Conservation (phyloP, 2,888 invertebrate genomes). For the Coenonympha arcania region DNA sequence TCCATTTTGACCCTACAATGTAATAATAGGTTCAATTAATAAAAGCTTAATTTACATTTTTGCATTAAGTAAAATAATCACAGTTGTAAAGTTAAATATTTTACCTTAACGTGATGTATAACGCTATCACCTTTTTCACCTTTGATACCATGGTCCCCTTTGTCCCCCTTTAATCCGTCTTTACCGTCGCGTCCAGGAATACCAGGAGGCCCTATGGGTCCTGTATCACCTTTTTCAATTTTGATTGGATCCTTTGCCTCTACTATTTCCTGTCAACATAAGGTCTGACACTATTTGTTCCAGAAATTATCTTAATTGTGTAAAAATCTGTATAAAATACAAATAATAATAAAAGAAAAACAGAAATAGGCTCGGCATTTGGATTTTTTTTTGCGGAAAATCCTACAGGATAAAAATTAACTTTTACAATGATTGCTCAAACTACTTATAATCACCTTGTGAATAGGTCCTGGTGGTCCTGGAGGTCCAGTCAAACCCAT, state of each 20-base stretch:
- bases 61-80: not conserved
- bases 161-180: constrained; percentile 57
- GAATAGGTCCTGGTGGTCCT: constrained; percentile 70
- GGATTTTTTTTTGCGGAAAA: no score
- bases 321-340: not conserved
- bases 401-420: no score
- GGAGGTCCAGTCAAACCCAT: constrained; percentile 76
- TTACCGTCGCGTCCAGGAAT: constrained; percentile 73
- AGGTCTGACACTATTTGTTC: constrained; percentile 37
- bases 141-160: constrained; percentile 55
- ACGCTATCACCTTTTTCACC: constrained; percentile 33
- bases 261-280: constrained; percentile 51
- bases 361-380: no score
- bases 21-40: not conserved
- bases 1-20: constrained; percentile 23
- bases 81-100: not conserved
- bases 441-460: no score
- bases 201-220: constrained; percentile 61
- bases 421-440: no score
- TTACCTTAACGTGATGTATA: constrained; percentile 18
- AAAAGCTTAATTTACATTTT: no score
- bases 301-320: not conserved
- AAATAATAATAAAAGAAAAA: no score
- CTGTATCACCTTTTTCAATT: constrained; percentile 44
- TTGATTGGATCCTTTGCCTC: constrained; percentile 37